Base-by-base conservation (phyloP, 2,797 vertebrate species). In the Myoxocephalus aenaeus region DNA sequence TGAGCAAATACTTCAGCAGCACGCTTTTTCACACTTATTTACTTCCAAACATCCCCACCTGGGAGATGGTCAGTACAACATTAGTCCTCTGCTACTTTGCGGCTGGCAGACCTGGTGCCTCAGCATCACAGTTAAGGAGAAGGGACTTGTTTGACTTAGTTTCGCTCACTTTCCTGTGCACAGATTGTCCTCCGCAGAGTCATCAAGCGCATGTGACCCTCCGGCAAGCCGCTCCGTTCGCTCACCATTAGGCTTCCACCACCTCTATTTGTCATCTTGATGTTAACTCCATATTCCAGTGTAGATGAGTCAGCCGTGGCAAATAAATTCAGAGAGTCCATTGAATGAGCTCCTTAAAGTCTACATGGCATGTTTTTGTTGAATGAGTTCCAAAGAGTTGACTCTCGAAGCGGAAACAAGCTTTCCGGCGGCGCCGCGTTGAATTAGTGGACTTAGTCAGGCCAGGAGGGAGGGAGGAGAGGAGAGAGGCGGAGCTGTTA, bases 301-400 rank as follows among this genome's bases (percentile, higher is more conserved):
- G 75, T 74, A 65, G 87, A 89, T 89, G 89, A 91, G 87, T 88
- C 90, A 87, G 79, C 84, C 66, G 32, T 80, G 67, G 87, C 66
- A 48, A 83, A 88, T 91, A 81, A 79, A 90, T 88, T 87, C 71
- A 83, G 65, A 76, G 76, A 34, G 57, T 27, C 56, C 81, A 51
- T 65, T 84, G 91, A 90, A 84, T 72, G 77, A 78, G 73, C 75
- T 79, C 58, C 78, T 82, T 66, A 87, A 91, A 84, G 51, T 89
- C 80, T 20, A 84, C 75, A 32, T 77, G 75, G 82, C 46, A 73
- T 88, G 83, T 88, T 91, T 87, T 87, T 90, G 85, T 90, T 89
- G 86, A 92, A 86, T 44, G 86, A 54, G 73, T 82, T 92, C 88
- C 89, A 92, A 88, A 90, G 80, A 90, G 84, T 87, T 78, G 90